Base-by-base conservation (phyloP, 2,888 invertebrate species). In the Epicampocera succincta region DNA sequence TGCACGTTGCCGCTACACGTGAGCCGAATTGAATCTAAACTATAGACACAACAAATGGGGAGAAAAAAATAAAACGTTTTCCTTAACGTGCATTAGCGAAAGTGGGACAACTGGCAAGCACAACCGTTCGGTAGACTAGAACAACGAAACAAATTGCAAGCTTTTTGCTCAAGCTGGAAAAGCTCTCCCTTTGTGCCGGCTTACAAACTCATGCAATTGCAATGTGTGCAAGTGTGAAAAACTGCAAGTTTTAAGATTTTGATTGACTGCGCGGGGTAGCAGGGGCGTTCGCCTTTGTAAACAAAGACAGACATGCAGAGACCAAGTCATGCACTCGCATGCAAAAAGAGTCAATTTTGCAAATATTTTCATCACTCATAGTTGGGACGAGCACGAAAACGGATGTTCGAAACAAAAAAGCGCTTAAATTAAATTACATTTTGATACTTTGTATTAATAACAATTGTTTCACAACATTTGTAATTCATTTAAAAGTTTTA, bases 1-100 rank as follows among this genome's bases (percentile, higher is more conserved):
- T 66, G 87, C 89, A 89, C 89, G 89, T 89, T 88, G 86, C 15
- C 52, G 54, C 17, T 75, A 87, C 89, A 89, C 89, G 89, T 89
- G 89, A 89, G 83, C 25, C 17, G 54, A 65, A 71, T 61, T 33
- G 17, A 63, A 63, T 40, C 71, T 52, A 68, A 83, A 68, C 46
- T 66, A 76, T 54, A 71, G 52, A 54, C 61, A 52, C 2, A 66
- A 66, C 21, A 38, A 42, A 54, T 33, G n/a, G 54, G 48, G 15
- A 73, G 42, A 33, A 11, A 54, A 84, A 83, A 68, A 60, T 54
- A 80, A 83, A 85, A 85, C 85, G 85, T 85, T 85, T 85, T 80
- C 77, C 83, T 77, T 85, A 85, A 85, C 85, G 85, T 85, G 85
- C 42, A 61, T 69, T 52, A 52, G 83, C 48, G 68, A 50, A 84